Evolutionary conservation across 2,888 invertebrate species (phyloP).

Genomic region (Physocephala rufipes): DNA sequence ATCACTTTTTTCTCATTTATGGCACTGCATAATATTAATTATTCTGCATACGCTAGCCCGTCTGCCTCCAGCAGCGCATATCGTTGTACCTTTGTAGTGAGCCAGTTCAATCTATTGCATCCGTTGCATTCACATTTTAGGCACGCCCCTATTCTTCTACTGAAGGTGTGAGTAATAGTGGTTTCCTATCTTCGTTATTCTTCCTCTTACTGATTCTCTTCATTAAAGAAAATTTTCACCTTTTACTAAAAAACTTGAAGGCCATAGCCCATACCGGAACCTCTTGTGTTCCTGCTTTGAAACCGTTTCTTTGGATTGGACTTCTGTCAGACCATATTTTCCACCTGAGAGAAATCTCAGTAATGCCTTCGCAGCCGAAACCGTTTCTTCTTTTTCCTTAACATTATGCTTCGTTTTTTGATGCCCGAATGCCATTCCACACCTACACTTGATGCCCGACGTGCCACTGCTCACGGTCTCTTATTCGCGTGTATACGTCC

Average conservation of each 20-base stretch:
- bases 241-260: not conserved
- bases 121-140: not conserved
- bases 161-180: too few relatives aligned
- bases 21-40: not conserved
- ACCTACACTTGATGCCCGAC: not conserved
- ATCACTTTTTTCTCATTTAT: not conserved
- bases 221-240: too few relatives aligned
- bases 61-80: not conserved
- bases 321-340: too few relatives aligned
- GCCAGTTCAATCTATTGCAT: not conserved
- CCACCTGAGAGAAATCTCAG: too few relatives aligned
- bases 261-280: not conserved
- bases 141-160: not conserved
- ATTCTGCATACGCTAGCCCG: not conserved
- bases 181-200: too few relatives aligned
- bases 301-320: too few relatives aligned
- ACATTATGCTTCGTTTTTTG: too few relatives aligned
- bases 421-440: too few relatives aligned
- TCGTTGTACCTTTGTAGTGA: not conserved
- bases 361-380: too few relatives aligned
- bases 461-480: not conserved
- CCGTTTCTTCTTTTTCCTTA: too few relatives aligned
- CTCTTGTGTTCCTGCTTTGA: not conserved
- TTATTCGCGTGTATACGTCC: not conserved
- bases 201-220: too few relatives aligned